A percentile compares a stretch with the other conserved stretches of the same genome.
These are phyloP conservation scores for Hyposoter dolosus DNA, from an alignment of 2,888 invertebrate species.

Conservation along the genomic window DNA sequence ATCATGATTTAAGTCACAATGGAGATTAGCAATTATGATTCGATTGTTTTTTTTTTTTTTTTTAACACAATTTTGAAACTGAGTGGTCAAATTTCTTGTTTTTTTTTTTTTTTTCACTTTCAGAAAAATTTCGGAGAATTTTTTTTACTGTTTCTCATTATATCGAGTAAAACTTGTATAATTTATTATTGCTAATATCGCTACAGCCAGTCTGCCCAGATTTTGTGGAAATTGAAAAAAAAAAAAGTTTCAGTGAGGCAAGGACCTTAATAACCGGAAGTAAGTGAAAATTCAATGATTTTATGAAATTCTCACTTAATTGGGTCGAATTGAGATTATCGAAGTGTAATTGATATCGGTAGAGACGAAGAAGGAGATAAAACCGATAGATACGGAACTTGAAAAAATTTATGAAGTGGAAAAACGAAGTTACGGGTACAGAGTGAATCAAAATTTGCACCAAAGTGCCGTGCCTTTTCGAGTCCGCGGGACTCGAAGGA, in stretches of 20 bases:
- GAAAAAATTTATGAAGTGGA: background rate
- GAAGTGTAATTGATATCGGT: slow-evolving; percentile 31
- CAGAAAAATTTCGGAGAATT: too few species aligned
- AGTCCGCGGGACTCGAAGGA: background rate
- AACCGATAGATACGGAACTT: background rate
- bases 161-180: too few species aligned
- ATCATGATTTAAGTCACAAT: too few species aligned
- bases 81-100: too few species aligned
- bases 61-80: background rate
- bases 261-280: slow-evolving; percentile 22
- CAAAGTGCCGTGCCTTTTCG: background rate
- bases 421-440: slow-evolving; percentile 4
- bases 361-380: background rate
- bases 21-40: too few species aligned
- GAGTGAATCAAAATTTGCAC: background rate
- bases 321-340: slow-evolving; percentile 37
- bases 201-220: too few species aligned
- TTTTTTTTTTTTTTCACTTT: too few species aligned
- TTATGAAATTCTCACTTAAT: slow-evolving; percentile 37
- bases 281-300: slow-evolving; percentile 49
- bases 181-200: too few species aligned
- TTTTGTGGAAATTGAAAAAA: background rate
- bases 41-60: background rate
- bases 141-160: too few species aligned
- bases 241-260: too few species aligned